These are phyloP conservation scores for Gryon sp. DNA, from an alignment of 1,140 invertebrate genomes.

Conservation along the genomic window DNA sequence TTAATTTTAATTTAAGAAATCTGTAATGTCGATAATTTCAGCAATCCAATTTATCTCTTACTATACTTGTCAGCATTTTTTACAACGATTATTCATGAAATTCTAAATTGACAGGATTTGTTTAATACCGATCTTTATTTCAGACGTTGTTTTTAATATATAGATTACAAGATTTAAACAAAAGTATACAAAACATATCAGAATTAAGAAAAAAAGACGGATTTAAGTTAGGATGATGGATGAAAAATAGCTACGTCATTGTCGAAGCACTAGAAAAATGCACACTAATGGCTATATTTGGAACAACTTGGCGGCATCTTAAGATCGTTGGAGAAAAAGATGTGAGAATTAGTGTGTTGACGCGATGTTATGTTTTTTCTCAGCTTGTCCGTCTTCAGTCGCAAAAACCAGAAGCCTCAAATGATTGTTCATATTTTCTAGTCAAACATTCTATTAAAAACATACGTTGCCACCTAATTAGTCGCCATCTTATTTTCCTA, in stretches of 20 bases:
- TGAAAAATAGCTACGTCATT: slow-evolving; percentile 35
- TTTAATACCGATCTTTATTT: slow-evolving; percentile 14
- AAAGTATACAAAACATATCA: slow-evolving; percentile 31
- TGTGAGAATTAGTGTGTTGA: slow-evolving; percentile 32
- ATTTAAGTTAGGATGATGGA: slow-evolving; percentile 14
- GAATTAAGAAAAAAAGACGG: slow-evolving; percentile 25
- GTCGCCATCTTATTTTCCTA: slow-evolving; percentile 4
- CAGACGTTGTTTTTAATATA: too few species aligned
- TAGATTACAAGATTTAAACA: slow-evolving; percentile 16
- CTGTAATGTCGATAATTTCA: too few species aligned
- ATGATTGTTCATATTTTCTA: slow-evolving; percentile 7
- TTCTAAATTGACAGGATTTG: too few species aligned
- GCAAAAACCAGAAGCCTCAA: background rate
- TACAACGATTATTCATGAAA: too few species aligned
- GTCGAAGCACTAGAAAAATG: slow-evolving; percentile 12
- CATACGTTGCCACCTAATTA: slow-evolving; percentile 37
- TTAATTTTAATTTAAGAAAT: too few species aligned
- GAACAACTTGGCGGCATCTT: slow-evolving; percentile 25
- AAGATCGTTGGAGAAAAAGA: slow-evolving; percentile 23
- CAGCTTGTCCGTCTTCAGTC: background rate
- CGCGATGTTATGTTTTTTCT: slow-evolving; percentile 23
- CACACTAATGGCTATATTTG: slow-evolving; percentile 27
- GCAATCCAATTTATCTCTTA: too few species aligned
- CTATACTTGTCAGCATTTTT: too few species aligned
- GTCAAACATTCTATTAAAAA: slow-evolving; percentile 5